phyloP scores from a whole-genome alignment of 2,888 invertebrate species.

The Acanthoscelides obtectus region DNA sequence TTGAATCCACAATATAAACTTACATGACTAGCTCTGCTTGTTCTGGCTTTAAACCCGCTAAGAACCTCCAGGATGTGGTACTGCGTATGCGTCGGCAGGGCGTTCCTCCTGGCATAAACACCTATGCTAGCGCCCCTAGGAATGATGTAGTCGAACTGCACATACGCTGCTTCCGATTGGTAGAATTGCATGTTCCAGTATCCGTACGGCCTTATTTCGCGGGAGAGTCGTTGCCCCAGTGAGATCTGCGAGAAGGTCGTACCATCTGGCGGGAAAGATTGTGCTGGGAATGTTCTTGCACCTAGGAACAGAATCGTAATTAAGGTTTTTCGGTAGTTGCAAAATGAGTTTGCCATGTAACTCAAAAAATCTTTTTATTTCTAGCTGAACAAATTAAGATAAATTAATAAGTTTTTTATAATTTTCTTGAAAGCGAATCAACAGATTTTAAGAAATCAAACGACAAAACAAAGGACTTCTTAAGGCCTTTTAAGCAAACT shows the following conservation, averaged over 20 bases:
- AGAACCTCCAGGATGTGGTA: conserved; percentile 94
- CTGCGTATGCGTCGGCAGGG: conserved; percentile 92
- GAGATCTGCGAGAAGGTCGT: conserved; percentile 88
- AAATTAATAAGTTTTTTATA: too few species aligned
- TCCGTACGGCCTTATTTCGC: conserved; percentile 88
- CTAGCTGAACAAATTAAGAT: too few species aligned
- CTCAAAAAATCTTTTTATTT: too few species aligned
- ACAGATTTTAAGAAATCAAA: too few species aligned
- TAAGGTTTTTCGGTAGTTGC: too few species aligned
- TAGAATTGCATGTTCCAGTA: conserved; percentile 98
- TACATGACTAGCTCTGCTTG: conserved; percentile 81
- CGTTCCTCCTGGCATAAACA: conserved; percentile 89
- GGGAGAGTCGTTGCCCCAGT: conserved; percentile 80
- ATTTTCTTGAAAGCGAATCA: too few species aligned
- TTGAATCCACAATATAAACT: conserved; percentile 47
- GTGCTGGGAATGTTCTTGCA: conserved; percentile 82
- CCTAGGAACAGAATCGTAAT: conserved; percentile 50
- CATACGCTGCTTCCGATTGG: conserved; percentile 89
- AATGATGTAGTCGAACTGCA: conserved; percentile 91
- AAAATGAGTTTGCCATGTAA: too few species aligned
- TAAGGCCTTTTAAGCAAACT: too few species aligned
- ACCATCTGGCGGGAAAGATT: conserved; percentile 89
- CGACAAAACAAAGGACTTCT: too few species aligned
- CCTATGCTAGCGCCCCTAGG: conserved; percentile 90
- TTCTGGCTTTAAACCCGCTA: conserved; percentile 83